phyloP scores from a whole-genome alignment of 2,888 invertebrate species.

The Allophyes oxyacanthae region DNA sequence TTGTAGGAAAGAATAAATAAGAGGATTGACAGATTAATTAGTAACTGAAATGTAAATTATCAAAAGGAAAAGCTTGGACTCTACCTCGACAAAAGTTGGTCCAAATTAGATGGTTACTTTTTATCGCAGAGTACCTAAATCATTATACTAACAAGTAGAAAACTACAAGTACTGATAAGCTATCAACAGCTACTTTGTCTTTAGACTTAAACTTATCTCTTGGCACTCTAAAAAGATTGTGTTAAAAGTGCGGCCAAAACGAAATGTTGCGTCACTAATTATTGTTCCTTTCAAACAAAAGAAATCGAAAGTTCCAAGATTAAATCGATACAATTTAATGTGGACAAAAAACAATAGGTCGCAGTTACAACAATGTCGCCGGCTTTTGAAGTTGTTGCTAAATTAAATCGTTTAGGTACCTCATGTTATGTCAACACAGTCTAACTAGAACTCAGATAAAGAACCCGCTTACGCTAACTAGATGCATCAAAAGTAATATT shows the following conservation, averaged over 20 bases:
- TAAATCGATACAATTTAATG: slow-evolving; percentile 42
- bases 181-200: slow-evolving; percentile 33
- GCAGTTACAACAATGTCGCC: slow-evolving; percentile 33
- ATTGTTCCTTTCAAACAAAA: slow-evolving; percentile 41
- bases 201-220: slow-evolving; percentile 35
- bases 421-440: too few species aligned
- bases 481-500: slow-evolving; percentile 69
- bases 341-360: slow-evolving; percentile 38
- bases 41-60: too few species aligned
- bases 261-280: slow-evolving; percentile 35
- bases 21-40: too few species aligned
- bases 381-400: slow-evolving; percentile 34
- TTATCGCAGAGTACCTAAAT: slow-evolving; percentile 26
- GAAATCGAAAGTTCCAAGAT: slow-evolving; percentile 51
- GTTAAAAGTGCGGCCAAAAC: slow-evolving; percentile 27
- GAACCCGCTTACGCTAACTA: too few species aligned
- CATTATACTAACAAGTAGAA: slow-evolving; percentile 28
- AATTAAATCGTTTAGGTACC: slow-evolving; percentile 16
- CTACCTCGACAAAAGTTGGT: slow-evolving; percentile 5
- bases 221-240: slow-evolving; percentile 31
- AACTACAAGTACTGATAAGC: slow-evolving; percentile 36
- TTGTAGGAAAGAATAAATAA: too few species aligned
- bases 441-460: too few species aligned
- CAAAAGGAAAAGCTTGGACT: too few species aligned
- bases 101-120: slow-evolving; percentile 8